Evolutionary conservation across 2,113 vertebrate species (phyloP), one percentile per base, ranked within the genome.

Genomic region (Phoenicopterus ruber): DNA sequence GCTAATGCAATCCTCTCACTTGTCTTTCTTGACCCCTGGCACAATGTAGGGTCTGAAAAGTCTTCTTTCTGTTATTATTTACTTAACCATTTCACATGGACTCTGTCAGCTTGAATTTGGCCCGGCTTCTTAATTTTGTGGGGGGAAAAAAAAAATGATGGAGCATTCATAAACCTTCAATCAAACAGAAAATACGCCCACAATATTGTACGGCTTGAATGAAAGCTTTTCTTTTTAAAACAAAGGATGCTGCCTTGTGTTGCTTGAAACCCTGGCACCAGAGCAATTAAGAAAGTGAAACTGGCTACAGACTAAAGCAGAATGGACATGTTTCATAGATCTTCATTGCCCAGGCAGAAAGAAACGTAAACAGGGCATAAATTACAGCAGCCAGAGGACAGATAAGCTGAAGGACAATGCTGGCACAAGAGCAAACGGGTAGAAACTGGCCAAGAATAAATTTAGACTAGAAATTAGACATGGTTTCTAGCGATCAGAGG

Each of bases 361-460:
- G 66, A 93, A 97, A 89, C 26, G 63, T 88, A 96, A 94, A 96
- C 94, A 96, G 84, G 92, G 67, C 74, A 93, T 95, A 96, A 95
- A 96, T 90, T 93, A 95, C 67, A 95, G 62, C 82, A 88, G 95
- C 73, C 84, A 91, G 74, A 96, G 87, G 82, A 96, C 84, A 96
- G 95, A 94, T 94, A 94, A 93, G 55, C 88, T 93, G 85, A 97
- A 96, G 93, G 94, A 95, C 96, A 96, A 94, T 40, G 59, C 72
- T 96, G 96, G 96, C 94, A 93, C 55, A 93, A 95, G 76, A 96
- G 67, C 59, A 93, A 93, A 92, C 0, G 12, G 42, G 54, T 83
- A 96, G 50, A 73, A 94, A 95, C 36, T 86, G 82, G 76, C 95
- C 90, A 94, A 81, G 94, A 96, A 94, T 88, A 94, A 94, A 94